phyloP scores from a whole-genome alignment of 2,113 vertebrate species.

The Ifrita kowaldi region DNA sequence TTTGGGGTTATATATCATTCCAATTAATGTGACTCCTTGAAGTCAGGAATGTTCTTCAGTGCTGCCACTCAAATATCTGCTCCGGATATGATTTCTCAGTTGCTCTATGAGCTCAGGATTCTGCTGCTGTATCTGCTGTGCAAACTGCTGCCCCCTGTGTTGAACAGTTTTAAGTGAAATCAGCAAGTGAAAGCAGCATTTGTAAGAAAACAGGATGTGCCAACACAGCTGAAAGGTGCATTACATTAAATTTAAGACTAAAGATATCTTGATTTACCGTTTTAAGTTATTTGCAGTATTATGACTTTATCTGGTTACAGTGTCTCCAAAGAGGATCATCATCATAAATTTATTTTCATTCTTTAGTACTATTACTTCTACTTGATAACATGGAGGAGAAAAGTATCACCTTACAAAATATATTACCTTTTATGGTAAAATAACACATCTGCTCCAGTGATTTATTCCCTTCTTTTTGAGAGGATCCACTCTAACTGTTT shows the following conservation, averaged over 20 bases:
- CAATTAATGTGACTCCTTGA: background rate
- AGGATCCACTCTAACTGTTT: background rate
- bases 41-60: constrained; percentile 93
- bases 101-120: constrained; percentile 97
- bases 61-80: constrained; percentile 93
- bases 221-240: background rate
- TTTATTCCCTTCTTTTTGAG: background rate
- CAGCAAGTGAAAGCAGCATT: background rate
- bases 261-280: background rate
- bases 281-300: background rate
- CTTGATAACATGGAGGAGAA: background rate
- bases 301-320: background rate
- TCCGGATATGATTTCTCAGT: constrained; percentile 93
- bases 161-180: constrained; percentile 34
- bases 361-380: background rate
- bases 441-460: background rate
- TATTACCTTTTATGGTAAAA: background rate
- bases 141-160: constrained; percentile 93
- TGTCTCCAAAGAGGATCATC: background rate
- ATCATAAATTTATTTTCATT: background rate
- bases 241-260: background rate
- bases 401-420: background rate
- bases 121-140: constrained; percentile 98
- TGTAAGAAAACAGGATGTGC: background rate
- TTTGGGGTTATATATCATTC: constrained; percentile 36